Evolutionary conservation across 2,113 vertebrate genomes (phyloP).

Genomic region (Pluvianellus socialis): DNA sequence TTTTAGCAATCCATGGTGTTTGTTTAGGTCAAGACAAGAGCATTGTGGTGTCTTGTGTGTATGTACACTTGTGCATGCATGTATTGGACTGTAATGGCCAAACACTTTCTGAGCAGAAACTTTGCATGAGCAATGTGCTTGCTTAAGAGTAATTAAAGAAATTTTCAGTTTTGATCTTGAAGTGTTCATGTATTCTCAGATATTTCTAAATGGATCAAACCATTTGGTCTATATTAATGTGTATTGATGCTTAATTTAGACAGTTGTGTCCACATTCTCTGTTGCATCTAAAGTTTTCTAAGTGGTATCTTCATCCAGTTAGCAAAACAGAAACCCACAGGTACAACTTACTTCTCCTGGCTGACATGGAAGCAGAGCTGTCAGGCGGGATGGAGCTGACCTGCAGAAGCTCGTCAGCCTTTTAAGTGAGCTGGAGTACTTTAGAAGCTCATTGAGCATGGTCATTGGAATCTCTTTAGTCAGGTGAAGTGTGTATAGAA

Average conservation of each 20-base stretch:
- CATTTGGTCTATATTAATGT: not conserved
- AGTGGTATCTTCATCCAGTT: not conserved
- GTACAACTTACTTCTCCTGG: not conserved
- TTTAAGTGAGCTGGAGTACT: not conserved
- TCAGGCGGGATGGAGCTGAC: not conserved
- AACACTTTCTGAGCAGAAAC: not conserved
- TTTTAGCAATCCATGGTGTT: not conserved
- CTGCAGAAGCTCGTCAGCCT: not conserved
- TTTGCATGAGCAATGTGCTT: not conserved
- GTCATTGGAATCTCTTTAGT: not conserved
- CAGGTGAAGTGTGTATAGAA: not conserved
- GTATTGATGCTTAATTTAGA: not conserved
- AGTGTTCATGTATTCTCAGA: not conserved
- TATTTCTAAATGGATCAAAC: not conserved
- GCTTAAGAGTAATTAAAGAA: not conserved
- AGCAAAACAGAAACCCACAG: not conserved
- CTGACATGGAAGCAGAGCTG: not conserved
- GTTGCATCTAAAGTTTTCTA: not conserved
- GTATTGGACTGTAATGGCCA: not conserved
- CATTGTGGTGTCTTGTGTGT: not conserved
- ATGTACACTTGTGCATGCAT: not conserved
- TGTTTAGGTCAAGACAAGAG: not conserved
- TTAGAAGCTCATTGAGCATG: not conserved
- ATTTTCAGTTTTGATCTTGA: not conserved
- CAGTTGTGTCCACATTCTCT: not conserved